Evolutionary conservation across 53 echinoderm and acorn worm genomes (phyloP).

Genomic region (Zoroaster sp.): DNA sequence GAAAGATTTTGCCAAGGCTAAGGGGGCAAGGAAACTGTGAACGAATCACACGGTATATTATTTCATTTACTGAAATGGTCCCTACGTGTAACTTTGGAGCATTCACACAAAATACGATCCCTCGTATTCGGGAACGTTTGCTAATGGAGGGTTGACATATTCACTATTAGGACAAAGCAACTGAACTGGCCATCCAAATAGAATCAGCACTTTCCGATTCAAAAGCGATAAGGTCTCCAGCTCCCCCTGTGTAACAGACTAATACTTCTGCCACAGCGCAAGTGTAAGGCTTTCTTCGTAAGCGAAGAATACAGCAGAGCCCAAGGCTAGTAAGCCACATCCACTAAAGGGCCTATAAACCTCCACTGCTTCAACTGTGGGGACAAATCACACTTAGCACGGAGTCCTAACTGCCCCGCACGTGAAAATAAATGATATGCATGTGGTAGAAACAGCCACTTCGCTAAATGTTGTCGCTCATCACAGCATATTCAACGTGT

Average conservation of each 20-base stretch:
- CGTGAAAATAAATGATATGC: background rate
- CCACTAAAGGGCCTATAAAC: background rate
- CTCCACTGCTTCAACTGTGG: slow-evolving; percentile 36
- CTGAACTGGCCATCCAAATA: background rate
- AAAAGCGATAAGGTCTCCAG: background rate
- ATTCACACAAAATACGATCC: slow-evolving; percentile 4
- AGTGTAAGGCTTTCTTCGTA: slow-evolving; percentile 4
- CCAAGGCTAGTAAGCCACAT: background rate
- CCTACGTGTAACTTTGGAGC: slow-evolving; percentile 44
- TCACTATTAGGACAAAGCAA: slow-evolving; percentile 1
- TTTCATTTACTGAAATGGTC: slow-evolving; percentile 23
- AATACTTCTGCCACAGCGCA: background rate
- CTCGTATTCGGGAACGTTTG: slow-evolving; percentile 13
- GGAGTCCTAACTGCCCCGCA: slow-evolving; percentile 11
- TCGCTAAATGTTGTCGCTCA: background rate
- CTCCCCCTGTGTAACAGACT: background rate
- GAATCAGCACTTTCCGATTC: slow-evolving; percentile 30
- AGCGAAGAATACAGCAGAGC: slow-evolving; percentile 8
- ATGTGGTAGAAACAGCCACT: background rate
- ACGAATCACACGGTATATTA: too few species aligned
- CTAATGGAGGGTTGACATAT: slow-evolving; percentile 20
- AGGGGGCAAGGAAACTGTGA: too few species aligned
- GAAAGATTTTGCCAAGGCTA: too few species aligned
- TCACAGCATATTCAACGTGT: background rate
- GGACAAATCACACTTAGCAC: slow-evolving; percentile 13